Conservation (phyloP, 2,888 invertebrate species). For the Meliscaeva auricollis region DNA sequence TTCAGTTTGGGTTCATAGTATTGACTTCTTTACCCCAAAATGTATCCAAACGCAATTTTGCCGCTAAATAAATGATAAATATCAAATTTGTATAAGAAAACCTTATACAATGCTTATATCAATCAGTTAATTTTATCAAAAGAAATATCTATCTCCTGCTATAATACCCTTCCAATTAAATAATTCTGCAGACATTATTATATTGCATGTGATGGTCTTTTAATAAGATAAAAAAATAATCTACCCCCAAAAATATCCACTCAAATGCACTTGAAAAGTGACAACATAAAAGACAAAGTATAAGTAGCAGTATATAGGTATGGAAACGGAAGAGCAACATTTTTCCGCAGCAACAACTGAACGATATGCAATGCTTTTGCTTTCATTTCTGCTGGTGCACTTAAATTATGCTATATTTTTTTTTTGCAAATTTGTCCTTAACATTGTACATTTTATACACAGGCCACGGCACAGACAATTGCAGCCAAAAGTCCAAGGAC, state of each 20-base stretch:
- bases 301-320: constrained; percentile 11
- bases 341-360: constrained; percentile 30
- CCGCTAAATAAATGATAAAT: too few relatives aligned
- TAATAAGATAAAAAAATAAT: constrained; percentile 32
- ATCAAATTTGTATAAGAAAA: too few relatives aligned
- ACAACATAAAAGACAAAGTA: constrained; percentile 50
- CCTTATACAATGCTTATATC: too few relatives aligned
- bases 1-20: too few relatives aligned
- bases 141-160: not conserved
- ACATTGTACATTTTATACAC: constrained; percentile 41
- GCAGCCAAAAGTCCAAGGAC: constrained; percentile 71
- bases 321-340: constrained; percentile 39
- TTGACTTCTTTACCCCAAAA: too few relatives aligned
- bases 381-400: constrained; percentile 24
- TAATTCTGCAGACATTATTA: constrained; percentile 35
- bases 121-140: not conserved
- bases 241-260: constrained; percentile 50
- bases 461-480: constrained; percentile 55
- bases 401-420: constrained; percentile 38
- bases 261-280: constrained; percentile 60
- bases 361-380: not conserved
- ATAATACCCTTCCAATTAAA: constrained; percentile 1
- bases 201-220: not conserved
- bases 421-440: constrained; percentile 36
- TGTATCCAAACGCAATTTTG: too few relatives aligned